These are phyloP conservation scores for Tolmerus cingulatus DNA, from an alignment of 2,888 invertebrate genomes.

Conservation along the genomic window DNA sequence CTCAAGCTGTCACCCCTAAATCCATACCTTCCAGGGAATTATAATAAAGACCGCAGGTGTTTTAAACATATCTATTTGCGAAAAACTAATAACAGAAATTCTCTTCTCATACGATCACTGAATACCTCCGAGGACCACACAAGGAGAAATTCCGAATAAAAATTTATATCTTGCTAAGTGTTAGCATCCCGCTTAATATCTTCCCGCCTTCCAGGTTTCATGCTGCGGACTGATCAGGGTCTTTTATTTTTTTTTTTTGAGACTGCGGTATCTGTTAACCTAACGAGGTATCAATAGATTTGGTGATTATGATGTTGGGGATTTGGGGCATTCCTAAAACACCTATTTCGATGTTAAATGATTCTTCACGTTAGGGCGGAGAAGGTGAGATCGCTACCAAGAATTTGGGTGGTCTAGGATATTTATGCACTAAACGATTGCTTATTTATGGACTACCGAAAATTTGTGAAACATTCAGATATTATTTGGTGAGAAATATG, in stretches of 20 bases:
- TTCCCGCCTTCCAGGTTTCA: not conserved
- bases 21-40: not conserved
- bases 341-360: slow-evolving; percentile 2
- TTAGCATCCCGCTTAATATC: not conserved
- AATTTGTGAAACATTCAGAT: not conserved
- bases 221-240: not conserved
- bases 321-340: not conserved
- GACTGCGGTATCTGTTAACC: not conserved
- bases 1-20: not conserved
- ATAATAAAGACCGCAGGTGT: not conserved
- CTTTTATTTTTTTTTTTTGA: not conserved
- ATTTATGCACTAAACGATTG: not conserved
- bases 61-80: not conserved
- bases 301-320: slow-evolving; percentile 8
- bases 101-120: not conserved
- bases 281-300: slow-evolving; percentile 12
- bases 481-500: not conserved
- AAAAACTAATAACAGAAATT: not conserved
- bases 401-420: slow-evolving; percentile 11
- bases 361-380: not conserved
- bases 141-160: not conserved
- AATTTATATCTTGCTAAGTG: slow-evolving; percentile 19
- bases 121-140: slow-evolving; percentile 12
- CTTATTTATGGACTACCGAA: not conserved
- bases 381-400: not conserved